Percentiles rank a stretch among this genome's conserved stretches.
Conservation (phyloP, 2,888 invertebrate genomes). For the Drosophila borealis region DNA sequence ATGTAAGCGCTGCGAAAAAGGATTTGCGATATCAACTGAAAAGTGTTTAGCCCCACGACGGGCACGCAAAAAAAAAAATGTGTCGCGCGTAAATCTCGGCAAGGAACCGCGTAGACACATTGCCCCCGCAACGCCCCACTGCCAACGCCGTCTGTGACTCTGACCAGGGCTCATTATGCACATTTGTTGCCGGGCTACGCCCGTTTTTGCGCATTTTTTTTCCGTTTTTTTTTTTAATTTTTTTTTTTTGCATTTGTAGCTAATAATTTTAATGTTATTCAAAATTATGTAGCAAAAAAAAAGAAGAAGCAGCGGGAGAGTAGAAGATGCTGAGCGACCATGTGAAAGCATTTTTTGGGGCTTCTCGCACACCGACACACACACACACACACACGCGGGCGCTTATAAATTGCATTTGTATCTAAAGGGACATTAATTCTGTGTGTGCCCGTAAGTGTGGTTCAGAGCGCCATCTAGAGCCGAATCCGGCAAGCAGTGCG, state of each 20-base stretch:
- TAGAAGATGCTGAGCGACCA: conserved; percentile 38
- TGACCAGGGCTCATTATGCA: conserved; percentile 82
- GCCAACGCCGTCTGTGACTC: conserved; percentile 42
- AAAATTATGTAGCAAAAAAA: conserved; percentile 72
- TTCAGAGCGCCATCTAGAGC: conserved; percentile 42
- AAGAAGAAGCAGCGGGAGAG: conserved; percentile 16
- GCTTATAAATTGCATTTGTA: conserved; percentile 82
- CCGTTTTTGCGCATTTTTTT: conserved; percentile 32
- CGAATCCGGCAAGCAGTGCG: conserved; percentile 38
- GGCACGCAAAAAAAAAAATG: conserved; percentile 17
- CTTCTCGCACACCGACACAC: conserved; percentile 24
- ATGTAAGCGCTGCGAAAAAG: conserved; percentile 72
- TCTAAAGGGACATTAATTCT: conserved; percentile 79
- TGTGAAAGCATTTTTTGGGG: conserved; percentile 65
- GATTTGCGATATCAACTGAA: conserved; percentile 78
- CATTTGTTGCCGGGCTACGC: conserved; percentile 80
- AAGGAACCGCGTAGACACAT: conserved; percentile 25
- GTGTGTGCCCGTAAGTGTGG: conserved; percentile 53
- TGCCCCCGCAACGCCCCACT: neutral
- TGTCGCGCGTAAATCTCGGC: conserved; percentile 74
- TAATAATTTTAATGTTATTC: conserved; percentile 83
- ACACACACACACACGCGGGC: conserved; percentile 22
- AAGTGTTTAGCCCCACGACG: conserved; percentile 61
- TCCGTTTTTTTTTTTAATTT: conserved; percentile 10
- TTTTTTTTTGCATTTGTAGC: conserved; percentile 66